Conservation (phyloP, 2,113 vertebrate species). For the Sakesphorus luctuosus region DNA sequence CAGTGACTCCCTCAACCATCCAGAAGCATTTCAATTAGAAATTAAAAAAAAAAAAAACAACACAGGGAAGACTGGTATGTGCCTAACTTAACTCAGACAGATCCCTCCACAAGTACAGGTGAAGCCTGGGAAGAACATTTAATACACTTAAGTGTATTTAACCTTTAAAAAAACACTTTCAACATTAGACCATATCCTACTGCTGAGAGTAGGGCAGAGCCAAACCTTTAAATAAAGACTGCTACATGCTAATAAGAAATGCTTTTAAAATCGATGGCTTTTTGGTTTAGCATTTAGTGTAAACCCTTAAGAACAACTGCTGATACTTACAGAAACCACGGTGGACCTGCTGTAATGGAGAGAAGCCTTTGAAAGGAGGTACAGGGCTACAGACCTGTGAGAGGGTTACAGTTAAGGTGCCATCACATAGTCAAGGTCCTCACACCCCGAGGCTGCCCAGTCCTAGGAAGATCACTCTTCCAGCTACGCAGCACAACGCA, state of each 20-base stretch:
- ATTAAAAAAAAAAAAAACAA: neutral
- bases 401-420: neutral
- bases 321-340: slow-evolving; percentile 6
- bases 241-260: neutral
- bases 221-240: neutral
- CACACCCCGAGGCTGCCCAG: neutral
- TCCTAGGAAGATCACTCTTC: neutral
- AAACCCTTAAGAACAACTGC: neutral
- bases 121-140: neutral
- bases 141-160: neutral
- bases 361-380: neutral
- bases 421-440: neutral
- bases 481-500: neutral
- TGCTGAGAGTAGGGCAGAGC: neutral
- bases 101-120: neutral
- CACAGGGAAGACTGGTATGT: neutral
- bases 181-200: neutral
- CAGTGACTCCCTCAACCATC: neutral
- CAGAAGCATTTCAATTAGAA: neutral
- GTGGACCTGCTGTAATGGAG: neutral
- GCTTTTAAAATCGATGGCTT: neutral
- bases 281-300: neutral
- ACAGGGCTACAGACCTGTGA: neutral
- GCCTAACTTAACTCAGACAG: neutral
- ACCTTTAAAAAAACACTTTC: neutral